phyloP scores from a whole-genome alignment of 2,113 vertebrate genomes.

The Cinclus cinclus region DNA sequence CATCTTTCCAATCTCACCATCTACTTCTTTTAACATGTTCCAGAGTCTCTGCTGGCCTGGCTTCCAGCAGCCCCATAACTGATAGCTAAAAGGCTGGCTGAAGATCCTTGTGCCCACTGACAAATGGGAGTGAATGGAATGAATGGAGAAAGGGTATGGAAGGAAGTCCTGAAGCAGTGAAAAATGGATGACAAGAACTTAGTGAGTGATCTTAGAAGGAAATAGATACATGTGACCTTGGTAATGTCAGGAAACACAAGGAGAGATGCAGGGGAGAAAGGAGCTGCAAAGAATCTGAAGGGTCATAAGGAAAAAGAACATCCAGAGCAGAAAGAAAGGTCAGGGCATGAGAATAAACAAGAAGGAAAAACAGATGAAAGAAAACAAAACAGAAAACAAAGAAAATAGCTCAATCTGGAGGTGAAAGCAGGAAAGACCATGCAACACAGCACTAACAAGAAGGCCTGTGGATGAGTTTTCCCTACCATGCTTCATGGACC shows the following conservation, averaged over 20 bases:
- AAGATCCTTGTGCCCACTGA: background rate
- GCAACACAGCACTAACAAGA: background rate
- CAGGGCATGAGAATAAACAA: background rate
- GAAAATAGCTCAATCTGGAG: background rate
- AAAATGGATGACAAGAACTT: background rate
- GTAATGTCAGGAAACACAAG: background rate
- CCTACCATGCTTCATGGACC: background rate
- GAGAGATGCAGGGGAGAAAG: background rate
- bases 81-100: background rate
- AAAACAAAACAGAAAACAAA: background rate
- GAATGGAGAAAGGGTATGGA: background rate
- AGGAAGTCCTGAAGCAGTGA: background rate
- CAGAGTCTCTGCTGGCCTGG: background rate
- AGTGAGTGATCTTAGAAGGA: background rate
- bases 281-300: background rate
- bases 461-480: background rate
- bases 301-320: background rate
- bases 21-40: background rate
- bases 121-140: background rate
- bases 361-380: background rate
- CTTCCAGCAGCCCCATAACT: background rate
- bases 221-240: background rate
- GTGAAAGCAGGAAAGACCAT: background rate
- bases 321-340: background rate
- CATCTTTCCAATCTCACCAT: constrained; percentile 5